phyloP scores from a whole-genome alignment of 2,113 vertebrate species.

The Clupea harengus region DNA sequence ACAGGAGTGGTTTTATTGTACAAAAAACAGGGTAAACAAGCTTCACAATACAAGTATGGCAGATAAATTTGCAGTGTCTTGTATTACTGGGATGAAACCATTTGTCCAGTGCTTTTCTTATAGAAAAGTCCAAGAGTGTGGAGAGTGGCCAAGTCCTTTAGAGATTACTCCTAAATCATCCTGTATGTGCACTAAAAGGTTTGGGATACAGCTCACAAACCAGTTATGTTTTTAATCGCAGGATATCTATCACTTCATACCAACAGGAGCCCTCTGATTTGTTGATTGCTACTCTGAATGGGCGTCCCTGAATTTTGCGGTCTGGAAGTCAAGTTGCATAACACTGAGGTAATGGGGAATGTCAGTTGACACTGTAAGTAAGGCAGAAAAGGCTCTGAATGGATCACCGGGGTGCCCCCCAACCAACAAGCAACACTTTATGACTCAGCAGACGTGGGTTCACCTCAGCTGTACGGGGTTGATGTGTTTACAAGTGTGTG shows the following conservation, averaged over 20 bases:
- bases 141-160: no score
- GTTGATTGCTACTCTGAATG: neutral
- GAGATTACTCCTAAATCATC: no score
- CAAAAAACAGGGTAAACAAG: neutral
- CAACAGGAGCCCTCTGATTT: neutral
- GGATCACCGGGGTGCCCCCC: conserved; percentile 27
- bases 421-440: neutral
- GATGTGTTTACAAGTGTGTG: conserved; percentile 23
- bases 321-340: neutral
- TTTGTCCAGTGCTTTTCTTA: no score
- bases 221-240: no score
- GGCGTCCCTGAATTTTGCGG: neutral
- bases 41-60: neutral
- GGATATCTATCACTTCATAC: no score
- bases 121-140: no score
- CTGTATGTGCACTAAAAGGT: no score
- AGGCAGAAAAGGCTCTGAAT: neutral
- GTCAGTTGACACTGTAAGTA: conserved; percentile 13
- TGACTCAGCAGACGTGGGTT: conserved; percentile 34
- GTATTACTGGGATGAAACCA: neutral
- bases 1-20: neutral
- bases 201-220: no score
- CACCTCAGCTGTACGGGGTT: neutral
- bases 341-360: conserved; percentile 4
- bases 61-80: neutral